Percentiles rank a stretch among this genome's conserved stretches.
phyloP scores from a whole-genome alignment of 2,888 invertebrate species.

The Eudemis profundana region DNA sequence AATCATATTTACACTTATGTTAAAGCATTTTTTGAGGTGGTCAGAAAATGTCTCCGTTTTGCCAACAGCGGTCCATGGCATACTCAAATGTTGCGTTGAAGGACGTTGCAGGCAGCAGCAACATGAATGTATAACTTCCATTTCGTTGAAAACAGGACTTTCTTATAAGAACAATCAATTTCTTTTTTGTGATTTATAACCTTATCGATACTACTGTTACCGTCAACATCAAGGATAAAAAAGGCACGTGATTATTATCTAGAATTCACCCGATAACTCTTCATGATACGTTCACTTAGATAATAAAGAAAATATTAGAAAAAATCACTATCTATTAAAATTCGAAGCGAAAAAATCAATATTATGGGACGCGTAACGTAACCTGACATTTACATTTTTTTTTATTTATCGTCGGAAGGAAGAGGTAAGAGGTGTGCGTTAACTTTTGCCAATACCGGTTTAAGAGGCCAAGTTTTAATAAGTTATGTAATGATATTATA shows the following conservation, averaged over 20 bases:
- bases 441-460: too few species aligned
- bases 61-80: background rate
- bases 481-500: too few species aligned
- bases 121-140: constrained; percentile 19
- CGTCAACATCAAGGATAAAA: too few species aligned
- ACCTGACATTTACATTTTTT: background rate
- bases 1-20: constrained; percentile 8
- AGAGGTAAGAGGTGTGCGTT: background rate
- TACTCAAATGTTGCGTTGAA: constrained; percentile 2
- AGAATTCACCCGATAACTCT: too few species aligned
- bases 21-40: constrained; percentile 12
- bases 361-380: background rate
- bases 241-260: too few species aligned
- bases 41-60: constrained; percentile 7
- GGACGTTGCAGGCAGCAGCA: constrained; percentile 21
- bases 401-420: background rate
- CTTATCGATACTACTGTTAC: too few species aligned
- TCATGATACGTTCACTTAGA: too few species aligned
- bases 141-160: background rate
- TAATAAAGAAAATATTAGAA: too few species aligned
- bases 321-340: background rate
- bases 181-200: too few species aligned
- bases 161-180: too few species aligned
- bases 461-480: too few species aligned
- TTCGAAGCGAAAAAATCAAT: background rate